A percentile compares a stretch with the other conserved stretches of the same genome.
Evolutionary conservation across 1,140 invertebrate species (phyloP).

Genomic region (Arctopsyche grandis): DNA sequence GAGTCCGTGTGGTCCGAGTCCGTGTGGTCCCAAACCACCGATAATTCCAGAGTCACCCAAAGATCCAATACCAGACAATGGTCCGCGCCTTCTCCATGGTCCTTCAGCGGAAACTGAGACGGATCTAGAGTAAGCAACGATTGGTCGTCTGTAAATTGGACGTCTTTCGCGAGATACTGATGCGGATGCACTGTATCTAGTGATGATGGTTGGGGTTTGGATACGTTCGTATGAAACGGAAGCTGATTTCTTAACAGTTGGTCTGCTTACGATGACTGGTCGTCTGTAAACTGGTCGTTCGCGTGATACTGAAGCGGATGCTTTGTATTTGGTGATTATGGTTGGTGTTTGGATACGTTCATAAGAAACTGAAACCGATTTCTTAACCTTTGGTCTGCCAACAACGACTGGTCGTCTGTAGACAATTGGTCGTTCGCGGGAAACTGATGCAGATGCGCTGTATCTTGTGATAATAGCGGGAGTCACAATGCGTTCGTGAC

Average conservation of each 20-base stretch:
- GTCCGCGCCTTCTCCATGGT: background rate
- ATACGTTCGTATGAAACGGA: too few relatives aligned
- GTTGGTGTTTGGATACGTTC: slow-evolving; percentile 7
- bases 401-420: too few relatives aligned
- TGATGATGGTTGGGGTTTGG: too few relatives aligned
- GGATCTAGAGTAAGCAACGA: background rate
- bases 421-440: too few relatives aligned
- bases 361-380: background rate
- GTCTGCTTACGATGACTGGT: too few relatives aligned
- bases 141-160: too few relatives aligned
- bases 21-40: background rate
- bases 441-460: too few relatives aligned
- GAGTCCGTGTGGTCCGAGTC: background rate
- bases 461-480: background rate
- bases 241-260: too few relatives aligned
- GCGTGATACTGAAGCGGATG: background rate
- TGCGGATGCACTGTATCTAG: too few relatives aligned
- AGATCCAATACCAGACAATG: background rate
- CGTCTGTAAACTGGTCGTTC: background rate
- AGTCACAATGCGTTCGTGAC: too few relatives aligned
- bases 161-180: too few relatives aligned
- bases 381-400: too few relatives aligned
- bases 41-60: background rate
- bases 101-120: background rate
- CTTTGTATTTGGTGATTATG: background rate